Percentiles rank a stretch among this genome's conserved stretches.
Conservation (phyloP, 2,113 vertebrate species). For the Forbesichthys papilliferus region DNA sequence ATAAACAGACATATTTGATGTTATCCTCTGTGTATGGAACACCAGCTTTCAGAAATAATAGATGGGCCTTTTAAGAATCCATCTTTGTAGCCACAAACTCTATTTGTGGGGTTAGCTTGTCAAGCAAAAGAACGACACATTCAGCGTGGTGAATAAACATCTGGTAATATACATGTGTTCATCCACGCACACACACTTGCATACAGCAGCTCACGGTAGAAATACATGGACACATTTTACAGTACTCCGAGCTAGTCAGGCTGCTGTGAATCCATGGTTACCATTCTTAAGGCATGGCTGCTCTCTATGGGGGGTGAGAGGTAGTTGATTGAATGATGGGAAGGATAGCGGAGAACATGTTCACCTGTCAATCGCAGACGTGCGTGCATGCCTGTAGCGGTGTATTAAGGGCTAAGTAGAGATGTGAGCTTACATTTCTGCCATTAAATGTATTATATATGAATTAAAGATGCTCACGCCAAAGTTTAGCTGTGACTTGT, state of each 20-base stretch:
- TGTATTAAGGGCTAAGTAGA: slow-evolving; percentile 28
- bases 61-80: too few relatives aligned
- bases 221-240: neutral
- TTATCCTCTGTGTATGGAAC: too few relatives aligned
- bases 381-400: slow-evolving; percentile 10
- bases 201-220: neutral
- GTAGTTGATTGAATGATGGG: slow-evolving; percentile 31
- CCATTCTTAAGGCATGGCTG: slow-evolving; percentile 28
- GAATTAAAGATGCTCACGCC: neutral
- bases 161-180: neutral
- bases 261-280: neutral
- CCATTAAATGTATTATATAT: neutral
- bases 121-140: slow-evolving; percentile 15
- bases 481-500: neutral
- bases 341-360: slow-evolving; percentile 8
- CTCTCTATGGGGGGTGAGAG: neutral
- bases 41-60: too few relatives aligned
- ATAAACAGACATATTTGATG: too few relatives aligned
- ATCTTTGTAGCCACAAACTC: too few relatives aligned
- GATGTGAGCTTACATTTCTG: slow-evolving; percentile 12
- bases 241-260: neutral
- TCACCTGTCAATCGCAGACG: neutral
- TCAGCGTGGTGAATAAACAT: too few relatives aligned
- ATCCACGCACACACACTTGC: too few relatives aligned
- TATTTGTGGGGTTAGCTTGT: slow-evolving; percentile 30